Base-by-base conservation (phyloP, 2,113 vertebrate genomes). In the Colistium nudipinnis region DNA sequence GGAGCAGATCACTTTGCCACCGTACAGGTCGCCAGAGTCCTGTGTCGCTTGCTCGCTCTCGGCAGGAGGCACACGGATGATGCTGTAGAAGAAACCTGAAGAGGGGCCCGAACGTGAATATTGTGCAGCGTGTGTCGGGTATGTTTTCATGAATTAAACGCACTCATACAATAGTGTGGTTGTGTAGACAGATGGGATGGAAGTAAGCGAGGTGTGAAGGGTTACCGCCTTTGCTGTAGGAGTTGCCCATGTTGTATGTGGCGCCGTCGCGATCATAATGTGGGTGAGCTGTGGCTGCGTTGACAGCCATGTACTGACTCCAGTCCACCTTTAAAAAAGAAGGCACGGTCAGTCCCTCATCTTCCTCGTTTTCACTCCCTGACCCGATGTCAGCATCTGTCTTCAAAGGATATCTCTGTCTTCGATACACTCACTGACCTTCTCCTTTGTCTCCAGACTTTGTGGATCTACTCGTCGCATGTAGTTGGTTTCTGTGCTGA, bases 241-340 rank as follows among this genome's bases (percentile, higher is more conserved):
- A 97, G 70, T 96, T 98, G 45, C 97, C 96, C 96, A 98, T 94
- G 85, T 99, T 98, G 91, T 96, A 99, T 0, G 92, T 60, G 14
- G 95, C 94, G n/a, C 96, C 96, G 19, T 98, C 93, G 0, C 87
- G 60, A 36, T 93, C 97, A 3, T 97, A 98, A 77, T 99, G 97
- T 20, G 96, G 96, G 56, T 98, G 96, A 47, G 97, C 97, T 31
- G 96, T 97, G 24, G 96, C 95, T 31, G 95, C 93, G 17, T 95
- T 99, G 48, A 99, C 94, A 20, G 95, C 95, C 28, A 97, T 47
- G 4, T 94, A 96, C 52, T 95, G 91, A 78, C 74, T 94, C 97
- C 96, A 98, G 79, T 98, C 93, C 45, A 98, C 94, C 96, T 99
- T 81, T n/a, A n/a, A 55, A 39, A 74, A 8, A 22, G 52, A 56